Percentiles rank a stretch among this genome's conserved stretches.
phyloP scores from a whole-genome alignment of 1,140 invertebrate genomes.

The Drosophila neocordata region DNA sequence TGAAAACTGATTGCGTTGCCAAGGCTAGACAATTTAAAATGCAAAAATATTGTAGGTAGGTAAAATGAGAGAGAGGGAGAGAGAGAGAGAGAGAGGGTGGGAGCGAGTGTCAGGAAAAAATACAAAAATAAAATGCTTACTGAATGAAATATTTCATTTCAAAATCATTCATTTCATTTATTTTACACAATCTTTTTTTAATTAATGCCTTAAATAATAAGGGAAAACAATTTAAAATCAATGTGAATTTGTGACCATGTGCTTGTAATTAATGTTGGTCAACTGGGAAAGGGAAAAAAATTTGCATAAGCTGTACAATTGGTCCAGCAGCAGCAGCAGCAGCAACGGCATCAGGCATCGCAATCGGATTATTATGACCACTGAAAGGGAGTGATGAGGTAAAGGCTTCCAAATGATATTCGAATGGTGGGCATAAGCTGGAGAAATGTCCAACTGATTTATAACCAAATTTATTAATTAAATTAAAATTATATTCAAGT shows the following conservation, averaged over 20 bases:
- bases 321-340: neutral
- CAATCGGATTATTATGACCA: conserved; percentile 31
- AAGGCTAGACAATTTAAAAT: conserved; percentile 43
- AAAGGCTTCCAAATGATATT: neutral
- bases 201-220: neutral
- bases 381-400: neutral
- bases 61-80: neutral
- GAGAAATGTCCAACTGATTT: neutral
- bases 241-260: conserved; percentile 23
- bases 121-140: neutral
- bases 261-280: conserved; percentile 36
- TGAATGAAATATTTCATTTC: neutral
- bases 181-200: neutral
- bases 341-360: neutral
- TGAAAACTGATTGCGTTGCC: conserved; percentile 41
- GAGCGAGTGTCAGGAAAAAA: neutral
- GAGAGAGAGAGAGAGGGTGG: neutral
- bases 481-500: conserved; percentile 35
- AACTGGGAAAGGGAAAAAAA: conserved; percentile 9
- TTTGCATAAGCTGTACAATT: conserved; percentile 50
- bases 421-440: neutral
- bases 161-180: neutral
- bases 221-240: conserved; percentile 24
- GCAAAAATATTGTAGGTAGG: conserved; percentile 42
- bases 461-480: conserved; percentile 43